Conservation (phyloP, 2,888 invertebrate genomes). For the Eristalis tenax region DNA sequence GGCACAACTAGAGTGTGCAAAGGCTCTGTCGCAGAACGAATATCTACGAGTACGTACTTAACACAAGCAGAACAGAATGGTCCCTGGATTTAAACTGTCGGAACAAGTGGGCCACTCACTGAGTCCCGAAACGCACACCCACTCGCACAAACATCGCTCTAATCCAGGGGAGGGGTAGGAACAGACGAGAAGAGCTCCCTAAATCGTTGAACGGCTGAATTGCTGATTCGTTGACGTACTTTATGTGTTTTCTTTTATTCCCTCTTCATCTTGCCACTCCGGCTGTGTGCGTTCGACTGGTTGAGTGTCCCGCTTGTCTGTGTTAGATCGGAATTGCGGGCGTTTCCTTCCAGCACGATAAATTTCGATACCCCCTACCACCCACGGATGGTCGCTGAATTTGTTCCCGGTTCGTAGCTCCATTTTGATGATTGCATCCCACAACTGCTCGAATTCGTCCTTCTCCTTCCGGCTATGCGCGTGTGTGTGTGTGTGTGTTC, state of each 20-base stretch:
- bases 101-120: constrained; percentile 48
- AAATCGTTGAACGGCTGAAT: constrained; percentile 59
- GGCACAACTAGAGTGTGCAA: constrained; percentile 37
- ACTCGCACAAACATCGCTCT: neutral
- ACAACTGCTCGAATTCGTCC: neutral
- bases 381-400: neutral
- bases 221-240: constrained; percentile 34
- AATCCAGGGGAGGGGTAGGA: neutral
- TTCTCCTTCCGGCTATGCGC: neutral
- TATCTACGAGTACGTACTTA: constrained; percentile 60
- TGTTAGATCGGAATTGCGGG: constrained; percentile 62
- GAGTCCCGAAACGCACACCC: neutral
- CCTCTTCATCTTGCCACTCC: neutral
- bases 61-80: constrained; percentile 55
- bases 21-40: constrained; percentile 46
- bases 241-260: constrained; percentile 14
- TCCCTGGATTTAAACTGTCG: constrained; percentile 56
- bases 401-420: constrained; percentile 39
- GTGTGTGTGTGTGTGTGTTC: neutral
- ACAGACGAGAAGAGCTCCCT: neutral
- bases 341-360: constrained; percentile 38
- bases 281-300: constrained; percentile 18
- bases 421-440: constrained; percentile 30
- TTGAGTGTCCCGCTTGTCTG: constrained; percentile 53
- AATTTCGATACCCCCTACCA: constrained; percentile 29